Base-by-base conservation (phyloP, 2,113 vertebrate species). In the Actinemys pallida region DNA sequence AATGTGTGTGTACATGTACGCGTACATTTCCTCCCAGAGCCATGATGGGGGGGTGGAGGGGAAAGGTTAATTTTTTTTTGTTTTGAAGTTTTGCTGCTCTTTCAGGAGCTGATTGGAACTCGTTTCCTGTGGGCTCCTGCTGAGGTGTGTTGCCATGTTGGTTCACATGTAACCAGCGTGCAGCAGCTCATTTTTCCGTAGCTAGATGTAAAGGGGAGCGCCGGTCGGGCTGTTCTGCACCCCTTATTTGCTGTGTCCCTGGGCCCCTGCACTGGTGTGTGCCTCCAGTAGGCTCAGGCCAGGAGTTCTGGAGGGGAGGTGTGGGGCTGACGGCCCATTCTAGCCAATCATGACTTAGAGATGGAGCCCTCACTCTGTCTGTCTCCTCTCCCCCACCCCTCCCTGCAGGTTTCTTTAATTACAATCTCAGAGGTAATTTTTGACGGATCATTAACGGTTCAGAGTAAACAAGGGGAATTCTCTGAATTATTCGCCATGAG, bases 391-490 rank as follows among this genome's bases (percentile, higher is more conserved):
- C 85, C 69, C 19, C 72, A 45, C 45, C 89, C 90, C 95, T 84
- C 91, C 96, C 92, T 94, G 90, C 90, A 2, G 89, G 93, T 97
- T 96, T 92, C 97, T 96, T 96, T 97, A 98, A 98, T 98, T 97
- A 98, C 97, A 90, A 95, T 97, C 98, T 97, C 89, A 1, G 93
- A 96, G 97, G 97, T 97, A 97, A 96, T 98, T 97, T 98, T 97
- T 97, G 96, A 97, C 69, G 93, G 96, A 94, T 98, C 97, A 97
- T 98, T 98, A 98, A 97, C 96, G 95, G 96, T 96, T 97, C 96
- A 97, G 95, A 97, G 96, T 98, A 98, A 98, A 98, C 97, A 98
- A 97, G 97, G 96, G 96, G 95, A 95, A 97, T 96, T 96, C 96
- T 97, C 95, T 96, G 94, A 97, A 96, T 97, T 96, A 97, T 97